Base-by-base conservation (phyloP, 30 jellyfish, hydroid and myxozoan species). In the Nemopilema nomurai region DNA sequence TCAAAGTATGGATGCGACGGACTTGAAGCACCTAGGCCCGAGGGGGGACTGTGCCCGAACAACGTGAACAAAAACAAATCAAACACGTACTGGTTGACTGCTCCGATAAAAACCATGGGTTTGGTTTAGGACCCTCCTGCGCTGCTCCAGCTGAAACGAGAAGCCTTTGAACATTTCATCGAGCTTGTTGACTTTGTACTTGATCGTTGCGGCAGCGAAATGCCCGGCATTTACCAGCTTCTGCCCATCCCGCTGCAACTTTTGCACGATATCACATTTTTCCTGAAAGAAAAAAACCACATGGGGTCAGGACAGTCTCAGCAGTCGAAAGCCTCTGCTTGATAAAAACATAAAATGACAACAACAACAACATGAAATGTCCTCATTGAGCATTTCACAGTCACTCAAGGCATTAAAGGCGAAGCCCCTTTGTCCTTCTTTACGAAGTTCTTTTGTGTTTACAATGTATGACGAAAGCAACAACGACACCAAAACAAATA, bases 141-240 rank as follows among this genome's bases (percentile, higher is more conserved):
- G 95, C 68, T 81, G 98, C 29, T 88, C 97, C 68, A 92, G 78
- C 62, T 92, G 91, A 67, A 62, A 79, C 16, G 91, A 20, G 80
- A 92, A 92, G 8, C 89, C 86, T 71, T 67, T 75, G 79, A 77
- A 87, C 96, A 80, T 82, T 62, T 88, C 94, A 68, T 92, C 98
- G 73, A 92, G 90, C 64, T 92, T 92, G 67, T 90, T 81, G 68
- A 92, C 91, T 80, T 87, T 92, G 90, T 92, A 92, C 69, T 92
- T 92, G 74, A 92, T 85, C 24, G 98, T 85, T 19, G 98, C 98
- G 13, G 90, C 87, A 63, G 88, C 98, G 30, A 87, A 92, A 81
- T 92, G 98, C 8, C 97, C 97, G 23, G 90, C 90, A 53, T 92
- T 95, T 51, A 92, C 81, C 50, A 92, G 96, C 80, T 92, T 92